phyloP scores from a whole-genome alignment of 2,888 invertebrate species.

The Cremastinae sp. region DNA sequence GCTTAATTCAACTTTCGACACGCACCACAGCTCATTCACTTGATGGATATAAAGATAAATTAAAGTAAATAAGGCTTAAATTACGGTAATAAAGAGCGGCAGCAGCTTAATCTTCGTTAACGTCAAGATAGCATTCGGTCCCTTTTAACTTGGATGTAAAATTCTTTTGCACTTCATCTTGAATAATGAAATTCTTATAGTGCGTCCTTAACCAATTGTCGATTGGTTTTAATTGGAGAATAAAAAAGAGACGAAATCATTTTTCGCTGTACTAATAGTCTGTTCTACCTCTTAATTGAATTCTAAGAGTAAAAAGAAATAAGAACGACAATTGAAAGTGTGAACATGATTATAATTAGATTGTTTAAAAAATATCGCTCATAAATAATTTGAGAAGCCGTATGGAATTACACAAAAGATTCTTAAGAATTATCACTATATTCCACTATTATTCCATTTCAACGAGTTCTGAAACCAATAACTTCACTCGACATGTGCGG shows the following conservation, averaged over 20 bases:
- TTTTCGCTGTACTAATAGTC: too few species aligned
- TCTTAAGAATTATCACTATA: slow-evolving; percentile 15
- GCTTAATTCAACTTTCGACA: slow-evolving; percentile 58
- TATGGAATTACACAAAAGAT: too few species aligned
- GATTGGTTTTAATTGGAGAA: slow-evolving; percentile 26
- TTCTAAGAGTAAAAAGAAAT: too few species aligned
- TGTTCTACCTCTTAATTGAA: too few species aligned
- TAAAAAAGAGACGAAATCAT: slow-evolving; percentile 9
- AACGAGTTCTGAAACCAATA: slow-evolving; percentile 37
- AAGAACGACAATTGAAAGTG: too few species aligned
- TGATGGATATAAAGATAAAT: slow-evolving; percentile 76
- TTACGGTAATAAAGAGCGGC: slow-evolving; percentile 73
- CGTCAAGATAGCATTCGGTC: slow-evolving; percentile 50
- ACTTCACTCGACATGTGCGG: slow-evolving; percentile 49
- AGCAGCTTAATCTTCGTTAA: slow-evolving; percentile 78
- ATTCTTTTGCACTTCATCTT: slow-evolving; percentile 23
- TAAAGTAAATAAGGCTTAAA: slow-evolving; percentile 76
- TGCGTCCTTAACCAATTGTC: slow-evolving; percentile 27
- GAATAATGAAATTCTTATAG: slow-evolving; percentile 24
- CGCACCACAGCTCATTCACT: slow-evolving; percentile 63
- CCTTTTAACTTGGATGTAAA: slow-evolving; percentile 25
- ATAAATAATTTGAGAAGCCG: too few species aligned
- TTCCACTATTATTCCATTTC: slow-evolving; percentile 44
- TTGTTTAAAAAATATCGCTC: too few species aligned
- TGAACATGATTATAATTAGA: too few species aligned